Evolutionary conservation across 2,113 vertebrate species (phyloP), one percentile per base, ranked within the genome.

Genomic region (Pseudopodoces humilis): DNA sequence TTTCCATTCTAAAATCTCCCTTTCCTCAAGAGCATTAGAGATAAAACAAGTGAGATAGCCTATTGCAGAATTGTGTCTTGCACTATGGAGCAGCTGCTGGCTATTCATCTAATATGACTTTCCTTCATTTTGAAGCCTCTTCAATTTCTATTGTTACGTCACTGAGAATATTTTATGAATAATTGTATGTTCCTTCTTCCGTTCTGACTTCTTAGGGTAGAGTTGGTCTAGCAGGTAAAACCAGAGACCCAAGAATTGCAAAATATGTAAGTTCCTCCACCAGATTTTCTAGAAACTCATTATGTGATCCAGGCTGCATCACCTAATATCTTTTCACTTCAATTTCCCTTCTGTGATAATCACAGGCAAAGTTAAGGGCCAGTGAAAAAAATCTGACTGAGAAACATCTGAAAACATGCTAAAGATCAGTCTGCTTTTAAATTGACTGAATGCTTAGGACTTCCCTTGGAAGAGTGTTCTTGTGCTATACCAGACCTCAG

Each of bases 381-480:
- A 70, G 43, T 5, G 3, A 80, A 80, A 59, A 39, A 82, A 70
- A n/a, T 50, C 43, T 1, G 1, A 55, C 41, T 78, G 52, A 86
- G 63, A 75, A 83, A n/a, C 23, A 15, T 82, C 63, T 71, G 58
- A 93, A 90, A 46, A 13, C 10, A 50, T 23, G 16, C n/a, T 84
- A 15, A 35, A 72, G 25, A 50, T 86, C n/a, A 84, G 9, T 41
- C 41, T 41, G 41, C 60, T 94, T 92, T 75, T 64, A 89, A 71
- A 78, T 41, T 88, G 20, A 56, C 52, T 70, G 56, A 70, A 55
- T 2, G 0, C 1, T 0, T 76, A 62, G 64, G 43, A 81, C 93
- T 93, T 94, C 93, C 93, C 93, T 96, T 96, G 95, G 94, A 86
- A 96, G 96, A 97, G 27, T 92, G 92, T 96, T 96, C 95, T 95